Conservation (phyloP, 2,888 invertebrate species). For the Drosophila paracracens region DNA sequence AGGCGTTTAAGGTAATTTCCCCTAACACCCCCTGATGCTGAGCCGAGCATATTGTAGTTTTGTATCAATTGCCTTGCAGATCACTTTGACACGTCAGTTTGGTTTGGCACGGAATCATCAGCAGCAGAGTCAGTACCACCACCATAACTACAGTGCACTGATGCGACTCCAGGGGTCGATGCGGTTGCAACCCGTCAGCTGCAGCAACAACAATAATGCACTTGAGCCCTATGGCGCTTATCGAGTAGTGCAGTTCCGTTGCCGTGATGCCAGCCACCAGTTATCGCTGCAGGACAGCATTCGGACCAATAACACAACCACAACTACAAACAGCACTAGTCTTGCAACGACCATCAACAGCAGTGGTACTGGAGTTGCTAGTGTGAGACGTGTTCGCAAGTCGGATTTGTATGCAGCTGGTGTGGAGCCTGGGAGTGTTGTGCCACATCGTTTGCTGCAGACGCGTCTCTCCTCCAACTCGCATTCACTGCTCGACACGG, state of each 20-base stretch:
- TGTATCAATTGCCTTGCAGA: slow-evolving; percentile 55
- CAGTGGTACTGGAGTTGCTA: slow-evolving; percentile 38
- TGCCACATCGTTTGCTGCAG: slow-evolving; percentile 77
- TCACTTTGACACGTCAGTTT: slow-evolving; percentile 84
- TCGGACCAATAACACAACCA: slow-evolving; percentile 82
- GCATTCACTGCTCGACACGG: slow-evolving; percentile 68
- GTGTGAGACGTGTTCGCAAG: slow-evolving; percentile 62
- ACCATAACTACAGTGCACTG: slow-evolving; percentile 84
- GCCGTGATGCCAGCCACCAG: slow-evolving; percentile 84
- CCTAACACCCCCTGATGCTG: background rate
- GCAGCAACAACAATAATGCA: slow-evolving; percentile 84
- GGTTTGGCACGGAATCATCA: slow-evolving; percentile 80
- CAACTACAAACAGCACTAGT: slow-evolving; percentile 73
- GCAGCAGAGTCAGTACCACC: slow-evolving; percentile 76
- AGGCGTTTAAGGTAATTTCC: slow-evolving; percentile 88
- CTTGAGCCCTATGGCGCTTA: slow-evolving; percentile 82
- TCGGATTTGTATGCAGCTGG: slow-evolving; percentile 71
- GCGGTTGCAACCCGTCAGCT: slow-evolving; percentile 83
- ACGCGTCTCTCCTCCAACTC: slow-evolving; percentile 74
- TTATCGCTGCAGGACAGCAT: slow-evolving; percentile 84
- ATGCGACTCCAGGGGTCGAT: slow-evolving; percentile 84
- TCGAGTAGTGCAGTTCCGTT: slow-evolving; percentile 83
- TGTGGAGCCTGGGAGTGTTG: slow-evolving; percentile 38
- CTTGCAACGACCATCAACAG: slow-evolving; percentile 17
- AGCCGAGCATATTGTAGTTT: background rate